Conservation (phyloP, 2,113 vertebrate genomes). For the Cranoglanis bouderius region DNA sequence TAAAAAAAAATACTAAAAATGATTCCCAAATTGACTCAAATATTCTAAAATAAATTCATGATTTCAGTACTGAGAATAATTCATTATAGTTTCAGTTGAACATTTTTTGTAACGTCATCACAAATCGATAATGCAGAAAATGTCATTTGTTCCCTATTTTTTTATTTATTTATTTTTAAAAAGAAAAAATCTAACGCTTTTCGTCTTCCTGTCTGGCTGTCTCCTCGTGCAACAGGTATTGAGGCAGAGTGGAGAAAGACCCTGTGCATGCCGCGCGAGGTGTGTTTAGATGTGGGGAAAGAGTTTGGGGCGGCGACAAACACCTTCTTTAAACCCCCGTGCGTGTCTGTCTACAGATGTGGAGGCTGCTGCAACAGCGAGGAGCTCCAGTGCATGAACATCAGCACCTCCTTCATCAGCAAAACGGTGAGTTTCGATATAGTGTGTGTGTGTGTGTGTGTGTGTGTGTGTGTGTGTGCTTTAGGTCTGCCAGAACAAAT, state of each 20-base stretch:
- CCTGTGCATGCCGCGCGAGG: constrained; percentile 94
- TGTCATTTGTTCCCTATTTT: not conserved
- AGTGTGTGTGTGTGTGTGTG: constrained; percentile 8
- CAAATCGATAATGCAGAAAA: not conserved
- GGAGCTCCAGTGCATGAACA: constrained; percentile 93
- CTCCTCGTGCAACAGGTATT: constrained; percentile 86
- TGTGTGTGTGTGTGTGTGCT: not conserved
- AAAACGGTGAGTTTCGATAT: constrained; percentile 85
- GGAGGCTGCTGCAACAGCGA: constrained; percentile 98
- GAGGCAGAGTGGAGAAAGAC: constrained; percentile 98
- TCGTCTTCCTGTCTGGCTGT: constrained; percentile 67
- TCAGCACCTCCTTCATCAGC: constrained; percentile 92
- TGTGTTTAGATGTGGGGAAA: constrained; percentile 98
- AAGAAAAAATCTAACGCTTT: constrained; percentile 47
- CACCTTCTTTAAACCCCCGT: constrained; percentile 99
- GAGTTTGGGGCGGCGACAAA: constrained; percentile 97
- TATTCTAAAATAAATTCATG: not conserved
- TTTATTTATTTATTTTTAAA: not conserved
- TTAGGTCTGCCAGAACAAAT: not conserved
- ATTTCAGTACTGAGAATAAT: not conserved
- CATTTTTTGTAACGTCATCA: not conserved
- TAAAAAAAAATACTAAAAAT: not conserved
- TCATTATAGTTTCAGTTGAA: not conserved
- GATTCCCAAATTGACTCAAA: not conserved
- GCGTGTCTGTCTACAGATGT: constrained; percentile 99